A percentile compares a stretch with the other conserved stretches of the same genome.
Conservation (phyloP, 2,113 vertebrate genomes). For the Centropristis striata region DNA sequence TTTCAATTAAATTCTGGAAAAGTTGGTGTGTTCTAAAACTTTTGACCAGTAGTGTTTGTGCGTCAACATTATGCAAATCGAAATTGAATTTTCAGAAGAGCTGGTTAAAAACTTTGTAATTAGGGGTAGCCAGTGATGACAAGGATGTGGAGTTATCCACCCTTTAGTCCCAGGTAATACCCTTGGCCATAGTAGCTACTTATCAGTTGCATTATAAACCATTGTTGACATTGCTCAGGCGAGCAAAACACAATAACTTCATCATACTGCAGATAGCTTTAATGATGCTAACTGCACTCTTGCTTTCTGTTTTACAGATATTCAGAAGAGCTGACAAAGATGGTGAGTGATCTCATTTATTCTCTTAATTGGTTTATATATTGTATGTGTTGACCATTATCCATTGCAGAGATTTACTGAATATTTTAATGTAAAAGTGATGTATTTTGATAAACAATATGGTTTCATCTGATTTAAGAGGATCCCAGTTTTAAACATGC, state of each 20-base stretch:
- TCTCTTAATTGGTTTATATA: background rate
- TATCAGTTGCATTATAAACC: background rate
- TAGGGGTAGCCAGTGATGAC: background rate
- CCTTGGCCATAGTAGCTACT: background rate
- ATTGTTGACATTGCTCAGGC: background rate
- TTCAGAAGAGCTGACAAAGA: conserved; percentile 88
- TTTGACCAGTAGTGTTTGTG: too few species aligned
- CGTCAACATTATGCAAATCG: too few species aligned
- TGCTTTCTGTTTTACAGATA: conserved; percentile 78
- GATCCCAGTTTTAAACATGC: too few species aligned
- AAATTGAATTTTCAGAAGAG: too few species aligned
- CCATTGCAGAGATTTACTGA: background rate
- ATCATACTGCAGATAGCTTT: background rate
- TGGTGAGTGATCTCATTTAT: conserved; percentile 75
- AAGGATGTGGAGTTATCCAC: background rate
- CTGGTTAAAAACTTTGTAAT: too few species aligned
- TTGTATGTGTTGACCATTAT: background rate
- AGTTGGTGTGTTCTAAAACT: too few species aligned
- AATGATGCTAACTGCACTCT: background rate
- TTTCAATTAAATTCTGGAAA: too few species aligned
- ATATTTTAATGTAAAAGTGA: background rate
- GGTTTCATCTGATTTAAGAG: too few species aligned
- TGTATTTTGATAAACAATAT: too few species aligned
- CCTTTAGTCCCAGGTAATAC: background rate
- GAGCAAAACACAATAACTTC: too few species aligned